Conservation (phyloP, 2,797 vertebrate genomes). For the Paratrypauchen microcephalus region DNA sequence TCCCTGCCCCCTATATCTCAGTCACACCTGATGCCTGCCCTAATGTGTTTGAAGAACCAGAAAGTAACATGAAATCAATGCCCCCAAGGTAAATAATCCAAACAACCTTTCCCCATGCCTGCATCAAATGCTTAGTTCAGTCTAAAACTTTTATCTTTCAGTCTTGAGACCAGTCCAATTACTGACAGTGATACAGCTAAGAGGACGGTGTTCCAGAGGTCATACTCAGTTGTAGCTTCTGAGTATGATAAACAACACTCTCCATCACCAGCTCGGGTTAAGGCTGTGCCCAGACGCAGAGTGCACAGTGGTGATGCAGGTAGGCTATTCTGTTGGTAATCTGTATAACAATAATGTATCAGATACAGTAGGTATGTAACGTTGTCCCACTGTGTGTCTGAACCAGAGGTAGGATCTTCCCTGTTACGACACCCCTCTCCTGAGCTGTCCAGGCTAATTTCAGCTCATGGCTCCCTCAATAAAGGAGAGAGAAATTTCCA, state of each 20-base stretch:
- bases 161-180: conserved; percentile 97
- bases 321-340: conserved; percentile 51
- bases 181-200: conserved; percentile 96
- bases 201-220: conserved; percentile 96
- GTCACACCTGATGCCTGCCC: conserved; percentile 98
- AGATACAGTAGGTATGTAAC: not conserved
- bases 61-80: conserved; percentile 99
- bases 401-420: conserved; percentile 94
- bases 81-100: conserved; percentile 88
- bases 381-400: conserved; percentile 2
- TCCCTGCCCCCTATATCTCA: conserved; percentile 96
- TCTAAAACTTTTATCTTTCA: conserved; percentile 50
- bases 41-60: conserved; percentile 97
- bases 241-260: conserved; percentile 99
- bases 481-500: conserved; percentile 99
- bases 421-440: conserved; percentile 96
- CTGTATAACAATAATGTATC: not conserved
- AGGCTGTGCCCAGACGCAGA: conserved; percentile 93
- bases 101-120: not conserved
- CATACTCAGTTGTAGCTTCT: conserved; percentile 97
- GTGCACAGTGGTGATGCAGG: conserved; percentile 98
- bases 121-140: not conserved
- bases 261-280: conserved; percentile 91
- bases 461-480: conserved; percentile 96
- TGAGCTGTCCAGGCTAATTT: conserved; percentile 96